These are phyloP conservation scores for Drosophila lacteicornis DNA, from an alignment of 1,140 invertebrate genomes.

Conservation along the genomic window DNA sequence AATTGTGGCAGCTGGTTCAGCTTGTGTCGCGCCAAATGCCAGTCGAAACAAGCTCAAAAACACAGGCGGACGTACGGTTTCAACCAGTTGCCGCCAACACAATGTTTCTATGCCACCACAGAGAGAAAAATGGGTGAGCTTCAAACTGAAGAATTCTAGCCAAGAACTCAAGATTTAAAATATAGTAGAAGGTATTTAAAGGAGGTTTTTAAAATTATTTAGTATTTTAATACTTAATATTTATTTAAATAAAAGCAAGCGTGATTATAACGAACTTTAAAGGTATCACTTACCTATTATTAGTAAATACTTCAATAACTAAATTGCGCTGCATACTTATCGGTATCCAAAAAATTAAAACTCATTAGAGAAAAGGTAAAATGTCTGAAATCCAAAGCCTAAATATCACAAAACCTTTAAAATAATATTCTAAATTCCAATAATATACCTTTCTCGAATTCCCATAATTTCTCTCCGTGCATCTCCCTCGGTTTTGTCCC, in stretches of 20 bases:
- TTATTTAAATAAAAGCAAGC: too few species aligned
- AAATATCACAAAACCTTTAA: background rate
- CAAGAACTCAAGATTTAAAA: too few species aligned
- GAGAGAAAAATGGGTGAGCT: background rate
- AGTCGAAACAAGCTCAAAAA: constrained; percentile 38
- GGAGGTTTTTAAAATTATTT: too few species aligned
- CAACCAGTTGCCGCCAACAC: constrained; percentile 57
- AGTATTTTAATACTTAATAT: too few species aligned
- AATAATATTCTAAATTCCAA: background rate
- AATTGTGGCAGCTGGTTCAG: constrained; percentile 56
- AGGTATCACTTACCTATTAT: too few species aligned
- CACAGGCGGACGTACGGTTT: constrained; percentile 14
- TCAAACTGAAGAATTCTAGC: background rate
- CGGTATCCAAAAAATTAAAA: too few species aligned
- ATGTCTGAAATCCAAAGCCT: too few species aligned
- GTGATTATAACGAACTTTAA: too few species aligned
- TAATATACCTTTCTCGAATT: background rate
- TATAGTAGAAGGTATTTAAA: too few species aligned
- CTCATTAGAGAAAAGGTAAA: too few species aligned
- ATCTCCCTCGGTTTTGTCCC: background rate
- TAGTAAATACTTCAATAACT: too few species aligned
- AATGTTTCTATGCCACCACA: constrained; percentile 21
- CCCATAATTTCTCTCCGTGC: background rate
- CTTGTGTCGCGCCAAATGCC: constrained; percentile 52
- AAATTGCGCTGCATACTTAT: too few species aligned